These are phyloP conservation scores for Malurus elegans DNA, from an alignment of 2,113 vertebrate genomes.

Conservation along the genomic window DNA sequence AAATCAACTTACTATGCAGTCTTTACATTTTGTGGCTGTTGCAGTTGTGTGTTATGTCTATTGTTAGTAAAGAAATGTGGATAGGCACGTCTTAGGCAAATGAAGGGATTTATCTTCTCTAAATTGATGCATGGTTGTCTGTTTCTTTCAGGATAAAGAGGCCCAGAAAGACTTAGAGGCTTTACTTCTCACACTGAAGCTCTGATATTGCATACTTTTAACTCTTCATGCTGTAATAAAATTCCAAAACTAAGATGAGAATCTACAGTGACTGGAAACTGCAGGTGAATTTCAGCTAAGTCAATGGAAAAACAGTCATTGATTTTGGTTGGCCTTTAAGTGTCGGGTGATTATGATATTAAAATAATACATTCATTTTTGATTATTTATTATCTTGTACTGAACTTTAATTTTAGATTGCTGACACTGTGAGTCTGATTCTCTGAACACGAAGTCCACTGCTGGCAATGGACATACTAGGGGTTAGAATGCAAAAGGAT, in stretches of 20 bases:
- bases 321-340: background rate
- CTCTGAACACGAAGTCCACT: slow-evolving; percentile 31
- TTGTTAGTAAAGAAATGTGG: slow-evolving; percentile 28
- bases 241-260: background rate
- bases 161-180: slow-evolving; percentile 84
- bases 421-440: slow-evolving; percentile 30
- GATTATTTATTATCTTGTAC: slow-evolving; percentile 22
- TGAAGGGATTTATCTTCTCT: slow-evolving; percentile 29
- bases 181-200: slow-evolving; percentile 76
- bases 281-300: background rate
- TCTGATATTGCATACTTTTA: slow-evolving; percentile 61
- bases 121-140: slow-evolving; percentile 41
- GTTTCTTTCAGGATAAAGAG: slow-evolving; percentile 83
- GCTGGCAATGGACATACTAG: slow-evolving; percentile 54
- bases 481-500: background rate
- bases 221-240: background rate
- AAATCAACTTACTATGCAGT: slow-evolving; percentile 2
- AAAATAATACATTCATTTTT: slow-evolving; percentile 10
- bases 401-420: slow-evolving; percentile 21
- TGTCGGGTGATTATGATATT: background rate
- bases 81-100: background rate
- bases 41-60: slow-evolving; percentile 33
- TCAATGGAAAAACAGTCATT: background rate
- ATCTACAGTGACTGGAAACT: background rate
- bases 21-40: slow-evolving; percentile 19